Evolutionary conservation across 2,113 vertebrate genomes (phyloP).

Genomic region (Oncorhynchus keta): DNA sequence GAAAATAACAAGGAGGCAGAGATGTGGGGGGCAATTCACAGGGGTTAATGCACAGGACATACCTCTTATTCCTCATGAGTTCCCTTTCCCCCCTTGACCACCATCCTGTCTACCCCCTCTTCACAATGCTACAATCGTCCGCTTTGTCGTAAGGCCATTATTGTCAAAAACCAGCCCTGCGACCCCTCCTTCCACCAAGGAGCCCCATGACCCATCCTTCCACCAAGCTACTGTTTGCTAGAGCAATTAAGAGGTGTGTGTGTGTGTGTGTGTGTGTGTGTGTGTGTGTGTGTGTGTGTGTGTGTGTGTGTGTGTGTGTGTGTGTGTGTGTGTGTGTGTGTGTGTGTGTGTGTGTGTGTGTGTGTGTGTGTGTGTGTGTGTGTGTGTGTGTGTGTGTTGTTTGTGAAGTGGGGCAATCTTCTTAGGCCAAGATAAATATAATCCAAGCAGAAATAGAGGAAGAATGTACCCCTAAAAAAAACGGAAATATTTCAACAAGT

Average conservation of each 20-base stretch:
- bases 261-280: no score
- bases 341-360: no score
- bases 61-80: slow-evolving; percentile 50
- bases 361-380: no score
- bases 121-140: background rate
- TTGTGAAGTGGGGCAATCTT: background rate
- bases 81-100: slow-evolving; percentile 29
- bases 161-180: background rate
- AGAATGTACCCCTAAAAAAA: background rate
- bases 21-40: slow-evolving; percentile 24
- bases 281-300: no score
- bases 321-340: no score
- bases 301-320: no score
- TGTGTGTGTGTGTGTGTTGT: background rate
- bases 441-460: background rate
- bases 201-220: background rate
- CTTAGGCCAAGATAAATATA: slow-evolving; percentile 9
- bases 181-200: no score
- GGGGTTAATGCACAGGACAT: slow-evolving; percentile 44
- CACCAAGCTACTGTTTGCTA: background rate
- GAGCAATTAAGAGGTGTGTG: background rate
- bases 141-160: background rate
- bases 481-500: background rate
- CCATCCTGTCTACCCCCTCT: background rate
- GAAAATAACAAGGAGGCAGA: slow-evolving; percentile 35